These are phyloP conservation scores for Gyrodactylus salaris DNA, from an alignment of 1,140 invertebrate species.

Conservation along the genomic window DNA sequence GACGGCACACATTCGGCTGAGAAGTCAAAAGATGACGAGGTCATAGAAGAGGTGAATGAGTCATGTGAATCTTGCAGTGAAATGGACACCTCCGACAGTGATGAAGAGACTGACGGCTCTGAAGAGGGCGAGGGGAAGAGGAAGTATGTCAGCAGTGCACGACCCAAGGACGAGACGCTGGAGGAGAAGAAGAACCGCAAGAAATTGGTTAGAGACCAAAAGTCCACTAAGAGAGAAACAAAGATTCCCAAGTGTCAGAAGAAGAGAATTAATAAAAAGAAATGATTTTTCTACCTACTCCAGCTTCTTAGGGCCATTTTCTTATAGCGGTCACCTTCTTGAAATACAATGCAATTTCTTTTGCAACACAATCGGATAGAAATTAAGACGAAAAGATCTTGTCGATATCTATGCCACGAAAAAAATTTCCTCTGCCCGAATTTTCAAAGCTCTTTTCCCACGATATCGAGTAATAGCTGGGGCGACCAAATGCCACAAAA, in stretches of 20 bases:
- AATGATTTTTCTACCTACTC: too few relatives aligned
- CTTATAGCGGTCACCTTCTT: too few relatives aligned
- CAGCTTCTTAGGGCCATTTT: too few relatives aligned
- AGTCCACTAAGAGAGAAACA: neutral
- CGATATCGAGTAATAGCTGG: too few relatives aligned
- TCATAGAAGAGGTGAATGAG: neutral
- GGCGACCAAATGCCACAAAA: too few relatives aligned
- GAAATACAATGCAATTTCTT: too few relatives aligned
- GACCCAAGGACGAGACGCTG: neutral
- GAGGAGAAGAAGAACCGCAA: constrained; percentile 2
- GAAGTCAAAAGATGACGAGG: too few relatives aligned
- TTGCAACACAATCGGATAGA: too few relatives aligned
- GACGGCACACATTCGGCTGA: neutral
- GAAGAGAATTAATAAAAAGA: neutral
- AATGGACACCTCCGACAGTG: neutral
- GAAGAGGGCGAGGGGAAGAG: neutral
- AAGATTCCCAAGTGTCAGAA: neutral
- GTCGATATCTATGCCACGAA: too few relatives aligned
- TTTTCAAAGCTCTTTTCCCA: too few relatives aligned
- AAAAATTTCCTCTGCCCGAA: too few relatives aligned
- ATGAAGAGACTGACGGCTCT: neutral
- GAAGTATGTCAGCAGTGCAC: neutral
- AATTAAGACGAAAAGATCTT: too few relatives aligned
- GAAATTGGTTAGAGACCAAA: neutral
- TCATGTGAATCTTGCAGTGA: neutral